These are phyloP conservation scores for Eristalinus sepulchralis DNA, from an alignment of 2,888 invertebrate species.

Conservation along the genomic window DNA sequence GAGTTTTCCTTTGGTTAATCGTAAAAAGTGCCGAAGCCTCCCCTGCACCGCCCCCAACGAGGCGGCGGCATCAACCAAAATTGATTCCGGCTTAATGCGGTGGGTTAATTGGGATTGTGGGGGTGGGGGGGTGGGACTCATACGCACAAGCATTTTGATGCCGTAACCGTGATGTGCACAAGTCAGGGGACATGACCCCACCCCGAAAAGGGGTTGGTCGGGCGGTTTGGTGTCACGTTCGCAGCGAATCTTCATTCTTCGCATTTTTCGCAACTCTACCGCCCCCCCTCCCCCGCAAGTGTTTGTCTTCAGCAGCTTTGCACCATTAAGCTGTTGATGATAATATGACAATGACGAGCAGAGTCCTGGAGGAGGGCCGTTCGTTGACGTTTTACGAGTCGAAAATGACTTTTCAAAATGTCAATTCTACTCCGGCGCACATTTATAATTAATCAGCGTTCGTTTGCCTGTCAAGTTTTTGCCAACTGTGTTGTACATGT, in stretches of 20 bases:
- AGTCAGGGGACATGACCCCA: constrained; percentile 29
- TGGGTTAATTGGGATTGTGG: constrained; percentile 51
- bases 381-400: constrained; percentile 35
- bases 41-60: constrained; percentile 3
- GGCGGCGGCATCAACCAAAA: constrained; percentile 32
- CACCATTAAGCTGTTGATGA: constrained; percentile 67
- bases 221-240: constrained; percentile 51
- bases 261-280: neutral
- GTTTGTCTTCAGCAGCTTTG: constrained; percentile 61
- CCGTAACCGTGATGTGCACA: constrained; percentile 51
- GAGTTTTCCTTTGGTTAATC: constrained; percentile 61
- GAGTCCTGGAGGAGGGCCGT: neutral
- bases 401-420: constrained; percentile 68
- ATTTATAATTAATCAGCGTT: constrained; percentile 65
- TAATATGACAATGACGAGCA: constrained; percentile 68
- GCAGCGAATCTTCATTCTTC: neutral
- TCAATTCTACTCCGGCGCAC: constrained; percentile 57
- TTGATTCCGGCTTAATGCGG: constrained; percentile 66
- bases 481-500: constrained; percentile 1
- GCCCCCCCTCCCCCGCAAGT: constrained; percentile 47
- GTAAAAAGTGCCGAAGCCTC: constrained; percentile 41
- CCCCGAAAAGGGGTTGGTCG: constrained; percentile 22
- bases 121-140: neutral
- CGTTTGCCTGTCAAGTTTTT: constrained; percentile 41
- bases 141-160: constrained; percentile 23